Percentiles rank a stretch among this genome's conserved stretches.
Conservation (phyloP, 2,113 vertebrate species). For the Eira barbara region DNA sequence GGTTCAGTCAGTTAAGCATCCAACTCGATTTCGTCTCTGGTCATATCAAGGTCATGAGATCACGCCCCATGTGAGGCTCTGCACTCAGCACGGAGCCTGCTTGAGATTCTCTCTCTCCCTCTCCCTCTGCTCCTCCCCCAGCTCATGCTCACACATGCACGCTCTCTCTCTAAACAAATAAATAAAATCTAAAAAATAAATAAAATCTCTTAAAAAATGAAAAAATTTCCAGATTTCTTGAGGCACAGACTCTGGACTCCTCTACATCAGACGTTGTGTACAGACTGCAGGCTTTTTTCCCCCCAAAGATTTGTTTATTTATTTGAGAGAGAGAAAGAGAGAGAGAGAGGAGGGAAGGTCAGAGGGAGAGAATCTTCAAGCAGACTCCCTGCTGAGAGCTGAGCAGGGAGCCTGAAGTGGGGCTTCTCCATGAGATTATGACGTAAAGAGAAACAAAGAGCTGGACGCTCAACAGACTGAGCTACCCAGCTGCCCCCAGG, state of each 20-base stretch:
- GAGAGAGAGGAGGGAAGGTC: background rate
- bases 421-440: background rate
- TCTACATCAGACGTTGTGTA: background rate
- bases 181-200: background rate
- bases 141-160: fast-evolving
- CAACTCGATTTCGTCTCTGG: background rate
- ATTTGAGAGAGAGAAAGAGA: background rate
- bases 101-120: background rate
- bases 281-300: background rate
- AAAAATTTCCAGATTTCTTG: background rate
- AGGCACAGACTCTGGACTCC: background rate
- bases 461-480: background rate
- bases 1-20: background rate
- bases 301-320: background rate
- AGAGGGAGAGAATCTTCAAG: background rate
- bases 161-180: background rate
- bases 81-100: background rate
- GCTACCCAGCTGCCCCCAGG: background rate
- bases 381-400: background rate
- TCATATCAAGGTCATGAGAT: background rate
- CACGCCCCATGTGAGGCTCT: background rate
- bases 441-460: background rate
- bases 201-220: background rate
- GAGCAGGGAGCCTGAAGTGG: background rate
- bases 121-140: background rate